Conservation (phyloP, 2,888 invertebrate genomes). For the Isotomurus palustris region DNA sequence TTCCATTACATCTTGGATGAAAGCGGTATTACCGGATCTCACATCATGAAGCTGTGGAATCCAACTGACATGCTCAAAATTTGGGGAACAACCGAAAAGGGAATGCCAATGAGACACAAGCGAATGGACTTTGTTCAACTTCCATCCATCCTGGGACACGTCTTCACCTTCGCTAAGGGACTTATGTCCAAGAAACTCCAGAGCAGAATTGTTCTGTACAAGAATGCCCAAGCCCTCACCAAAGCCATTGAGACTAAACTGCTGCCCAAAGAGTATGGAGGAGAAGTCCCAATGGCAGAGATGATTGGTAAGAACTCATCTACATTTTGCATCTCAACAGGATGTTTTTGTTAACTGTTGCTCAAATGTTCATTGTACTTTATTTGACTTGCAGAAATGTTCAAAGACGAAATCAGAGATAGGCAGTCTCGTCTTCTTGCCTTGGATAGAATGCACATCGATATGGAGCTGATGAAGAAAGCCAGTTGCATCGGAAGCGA, state of each 20-base stretch:
- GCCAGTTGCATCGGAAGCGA: conserved; percentile 17
- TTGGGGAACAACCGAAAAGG: conserved; percentile 75
- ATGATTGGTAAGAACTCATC: conserved; percentile 67
- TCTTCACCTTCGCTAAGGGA: conserved; percentile 67
- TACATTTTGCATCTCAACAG: not conserved
- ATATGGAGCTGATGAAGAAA: conserved; percentile 44
- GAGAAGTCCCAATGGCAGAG: conserved; percentile 72
- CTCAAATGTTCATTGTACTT: not conserved
- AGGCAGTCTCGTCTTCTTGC: conserved; percentile 60
- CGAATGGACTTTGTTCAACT: conserved; percentile 68
- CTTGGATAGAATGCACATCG: conserved; percentile 66
- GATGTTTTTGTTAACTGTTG: not conserved
- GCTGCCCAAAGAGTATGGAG: conserved; percentile 77
- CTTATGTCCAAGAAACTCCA: conserved; percentile 68
- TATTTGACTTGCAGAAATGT: conserved; percentile 53
- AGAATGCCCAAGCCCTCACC: conserved; percentile 66
- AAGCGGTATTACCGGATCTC: conserved; percentile 75
- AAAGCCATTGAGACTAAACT: conserved; percentile 67
- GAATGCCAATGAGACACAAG: conserved; percentile 73
- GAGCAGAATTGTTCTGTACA: conserved; percentile 66
- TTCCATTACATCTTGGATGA: conserved; percentile 78
- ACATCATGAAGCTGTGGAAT: conserved; percentile 66
- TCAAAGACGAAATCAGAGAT: conserved; percentile 64
- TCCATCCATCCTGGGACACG: conserved; percentile 66
- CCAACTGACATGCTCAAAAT: conserved; percentile 71